Base-by-base conservation (phyloP, 2,888 invertebrate genomes). In the Notodromas monacha region DNA sequence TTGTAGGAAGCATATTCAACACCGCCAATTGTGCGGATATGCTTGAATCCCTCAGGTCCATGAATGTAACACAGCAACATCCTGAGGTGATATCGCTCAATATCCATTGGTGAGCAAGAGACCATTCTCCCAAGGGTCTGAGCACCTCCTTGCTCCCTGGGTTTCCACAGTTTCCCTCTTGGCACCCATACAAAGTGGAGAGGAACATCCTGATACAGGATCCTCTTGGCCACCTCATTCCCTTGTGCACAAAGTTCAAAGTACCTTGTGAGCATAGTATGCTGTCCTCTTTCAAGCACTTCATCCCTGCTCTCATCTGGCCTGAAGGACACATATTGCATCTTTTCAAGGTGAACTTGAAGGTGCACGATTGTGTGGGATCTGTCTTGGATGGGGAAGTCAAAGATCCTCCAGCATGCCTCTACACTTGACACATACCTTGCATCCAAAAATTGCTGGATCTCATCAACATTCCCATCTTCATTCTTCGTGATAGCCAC, bases 1-100 rank as follows among this genome's bases (percentile, higher is more conserved):
- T 34, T 29, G 27, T 36, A 43, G 10, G 36, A 38, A 3, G 14
- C 12, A 29, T 31, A 34, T 5, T 35, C 10, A 3, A 12, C 16
- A 2, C 36, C 36, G 26, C 38, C 34, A n/a, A 42, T 37, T 10
- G 38, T 44, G 15, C 33, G 29, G 3, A 43, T 15, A 16, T 38
- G 33, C 21, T 37, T 34, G 29, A 36, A 43, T n/a, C 33, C 30
- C 12, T 21, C 34, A 3, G 38, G 30, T 12, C 41, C 42, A 6
- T 4, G 12, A 2, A 31, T 31, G 16, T 36, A 14, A 4, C 33
- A 14, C 5, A 38, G 27, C 12, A 39, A 26, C 15, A 39, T 26
- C 3, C 38, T 29, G 2, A 38, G 34, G 10, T 26, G 28, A 28
- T 34, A 44, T n/a, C 37, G n/a, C n/a, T n/a, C n/a, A n/a, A n/a